These are phyloP conservation scores for Metaphire vulgaris DNA, from an alignment of 1,140 invertebrate species.

Conservation along the genomic window DNA sequence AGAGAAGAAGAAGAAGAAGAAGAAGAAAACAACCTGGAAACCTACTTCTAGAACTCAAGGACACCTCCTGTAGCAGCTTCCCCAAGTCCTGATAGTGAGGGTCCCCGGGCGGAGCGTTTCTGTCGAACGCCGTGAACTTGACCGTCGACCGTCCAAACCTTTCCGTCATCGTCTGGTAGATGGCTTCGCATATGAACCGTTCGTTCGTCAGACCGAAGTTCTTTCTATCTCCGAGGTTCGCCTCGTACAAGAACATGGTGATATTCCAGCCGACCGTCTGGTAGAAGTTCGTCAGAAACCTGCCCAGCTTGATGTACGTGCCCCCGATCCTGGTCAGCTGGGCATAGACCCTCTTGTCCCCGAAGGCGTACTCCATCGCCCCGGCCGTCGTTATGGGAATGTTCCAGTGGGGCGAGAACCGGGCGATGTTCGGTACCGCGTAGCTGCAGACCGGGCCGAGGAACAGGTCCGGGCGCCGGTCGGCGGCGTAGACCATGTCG, in stretches of 20 bases:
- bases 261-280: constrained; percentile 33
- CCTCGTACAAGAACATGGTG: constrained; percentile 31
- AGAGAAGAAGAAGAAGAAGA: too few relatives aligned
- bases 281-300: constrained; percentile 25
- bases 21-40: constrained; percentile 43
- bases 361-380: constrained; percentile 58
- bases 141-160: neutral
- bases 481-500: constrained; percentile 40
- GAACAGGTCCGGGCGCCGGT: constrained; percentile 49
- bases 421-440: constrained; percentile 78
- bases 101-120: neutral
- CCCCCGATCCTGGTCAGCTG: constrained; percentile 78
- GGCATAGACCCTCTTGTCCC: constrained; percentile 55
- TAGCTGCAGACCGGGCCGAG: constrained; percentile 87
- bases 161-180: constrained; percentile 5
- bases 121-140: constrained; percentile 20
- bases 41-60: constrained; percentile 37
- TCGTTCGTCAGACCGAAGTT: constrained; percentile 34
- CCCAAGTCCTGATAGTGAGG: neutral
- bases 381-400: constrained; percentile 82
- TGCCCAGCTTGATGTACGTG: constrained; percentile 55
- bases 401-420: constrained; percentile 76
- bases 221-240: neutral
- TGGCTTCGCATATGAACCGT: constrained; percentile 39
- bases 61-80: neutral